Evolutionary conservation across 2,888 invertebrate genomes (phyloP).

Genomic region (Tenthredo distinguenda): DNA sequence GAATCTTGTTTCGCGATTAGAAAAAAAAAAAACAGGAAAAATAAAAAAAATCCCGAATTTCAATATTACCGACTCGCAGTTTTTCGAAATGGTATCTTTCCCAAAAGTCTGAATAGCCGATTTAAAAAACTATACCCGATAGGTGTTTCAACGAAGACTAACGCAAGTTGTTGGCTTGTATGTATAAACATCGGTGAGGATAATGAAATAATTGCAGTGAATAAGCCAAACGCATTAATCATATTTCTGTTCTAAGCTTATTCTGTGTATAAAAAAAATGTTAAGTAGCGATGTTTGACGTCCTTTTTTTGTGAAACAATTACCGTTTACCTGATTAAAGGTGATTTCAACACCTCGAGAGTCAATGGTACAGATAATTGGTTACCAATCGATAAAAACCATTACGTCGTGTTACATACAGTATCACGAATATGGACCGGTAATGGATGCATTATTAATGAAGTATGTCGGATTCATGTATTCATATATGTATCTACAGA

Average conservation of each 20-base stretch:
- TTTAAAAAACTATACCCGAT: no score
- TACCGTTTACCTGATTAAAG: constrained; percentile 27
- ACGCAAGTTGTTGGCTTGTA: neutral
- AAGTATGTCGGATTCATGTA: constrained; percentile 34
- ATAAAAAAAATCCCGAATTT: neutral
- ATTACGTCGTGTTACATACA: constrained; percentile 43
- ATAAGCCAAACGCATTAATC: neutral
- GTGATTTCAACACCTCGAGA: constrained; percentile 53
- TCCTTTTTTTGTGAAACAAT: neutral
- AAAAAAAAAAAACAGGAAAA: neutral
- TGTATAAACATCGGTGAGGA: constrained; percentile 5
- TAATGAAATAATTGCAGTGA: constrained; percentile 2
- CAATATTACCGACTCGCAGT: neutral
- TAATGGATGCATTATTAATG: constrained; percentile 55
- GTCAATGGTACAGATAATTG: constrained; percentile 15
- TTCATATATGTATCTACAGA: neutral
- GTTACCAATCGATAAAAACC: constrained; percentile 52
- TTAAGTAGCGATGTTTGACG: neutral
- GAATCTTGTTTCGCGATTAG: neutral
- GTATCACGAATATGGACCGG: constrained; percentile 24
- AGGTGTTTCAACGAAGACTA: neutral
- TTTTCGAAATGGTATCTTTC: no score
- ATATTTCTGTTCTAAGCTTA: constrained; percentile 1
- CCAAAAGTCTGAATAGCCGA: no score
- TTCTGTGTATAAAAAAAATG: neutral